phyloP scores from a whole-genome alignment of 2,888 invertebrate species.

The Stenodera caucasica region DNA sequence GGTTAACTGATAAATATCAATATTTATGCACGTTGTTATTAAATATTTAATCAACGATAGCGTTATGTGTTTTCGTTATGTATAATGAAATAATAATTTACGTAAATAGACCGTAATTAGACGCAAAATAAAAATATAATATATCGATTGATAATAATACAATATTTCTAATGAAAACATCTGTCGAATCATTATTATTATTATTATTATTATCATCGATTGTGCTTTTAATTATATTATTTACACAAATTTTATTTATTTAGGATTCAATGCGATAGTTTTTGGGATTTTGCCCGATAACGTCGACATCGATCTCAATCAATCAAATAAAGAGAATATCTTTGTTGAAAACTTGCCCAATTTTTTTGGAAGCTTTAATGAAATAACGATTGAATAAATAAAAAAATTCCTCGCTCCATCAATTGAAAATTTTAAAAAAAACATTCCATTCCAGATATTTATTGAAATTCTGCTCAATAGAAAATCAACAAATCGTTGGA shows the following conservation, averaged over 20 bases:
- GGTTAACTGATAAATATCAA: neutral
- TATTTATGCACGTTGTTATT: neutral
- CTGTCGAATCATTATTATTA: slow-evolving; percentile 1
- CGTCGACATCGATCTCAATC: slow-evolving; percentile 9
- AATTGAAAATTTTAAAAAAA: neutral
- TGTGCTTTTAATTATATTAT: no score
- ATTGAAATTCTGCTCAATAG: no score
- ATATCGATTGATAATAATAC: slow-evolving; percentile 4
- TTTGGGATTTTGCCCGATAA: no score
- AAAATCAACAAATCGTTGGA: no score
- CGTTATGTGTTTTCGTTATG: neutral
- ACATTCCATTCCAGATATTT: no score
- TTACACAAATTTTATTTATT: neutral
- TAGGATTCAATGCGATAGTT: neutral
- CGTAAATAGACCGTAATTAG: slow-evolving; percentile 13
- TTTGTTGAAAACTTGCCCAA: neutral
- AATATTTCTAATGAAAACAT: slow-evolving; percentile 12
- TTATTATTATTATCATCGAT: neutral
- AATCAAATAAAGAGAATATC: slow-evolving; percentile 10
- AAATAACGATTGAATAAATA: slow-evolving; percentile 7
- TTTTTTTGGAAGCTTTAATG: neutral
- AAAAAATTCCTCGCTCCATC: slow-evolving; percentile 12
- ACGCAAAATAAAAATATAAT: slow-evolving; percentile 3
- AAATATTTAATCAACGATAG: slow-evolving; percentile 15
- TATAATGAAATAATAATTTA: slow-evolving; percentile 19